Evolutionary conservation across 2,888 invertebrate genomes (phyloP).

Genomic region (Cataglyphis cursor): DNA sequence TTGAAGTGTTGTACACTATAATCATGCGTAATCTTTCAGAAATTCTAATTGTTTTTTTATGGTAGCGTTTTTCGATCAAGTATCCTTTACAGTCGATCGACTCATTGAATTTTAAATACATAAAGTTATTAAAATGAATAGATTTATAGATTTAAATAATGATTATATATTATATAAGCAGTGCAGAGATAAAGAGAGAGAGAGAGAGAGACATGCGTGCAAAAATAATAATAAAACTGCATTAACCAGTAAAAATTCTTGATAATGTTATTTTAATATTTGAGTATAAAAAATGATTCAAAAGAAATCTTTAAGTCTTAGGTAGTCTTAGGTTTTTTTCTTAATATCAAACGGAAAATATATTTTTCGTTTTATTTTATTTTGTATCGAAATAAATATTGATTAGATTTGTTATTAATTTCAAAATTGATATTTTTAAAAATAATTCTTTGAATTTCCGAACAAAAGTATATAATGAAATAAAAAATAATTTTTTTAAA

Average conservation of each 20-base stretch:
- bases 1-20: neutral
- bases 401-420: neutral
- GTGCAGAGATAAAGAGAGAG: neutral
- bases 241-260: neutral
- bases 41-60: neutral
- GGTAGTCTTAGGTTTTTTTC: neutral
- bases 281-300: neutral
- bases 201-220: neutral
- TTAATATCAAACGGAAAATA: neutral
- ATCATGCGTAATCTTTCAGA: neutral
- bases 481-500: neutral
- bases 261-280: neutral
- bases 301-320: neutral
- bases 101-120: neutral
- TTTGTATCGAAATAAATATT: constrained; percentile 10
- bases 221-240: neutral
- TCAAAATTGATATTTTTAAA: neutral
- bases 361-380: neutral
- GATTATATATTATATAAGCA: neutral
- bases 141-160: neutral
- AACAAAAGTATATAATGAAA: neutral
- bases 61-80: neutral
- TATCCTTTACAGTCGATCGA: neutral
- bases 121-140: neutral
- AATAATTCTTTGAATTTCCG: neutral